These are phyloP conservation scores for Troides oblongomaculatus DNA, from an alignment of 2,888 invertebrate species.

Conservation along the genomic window DNA sequence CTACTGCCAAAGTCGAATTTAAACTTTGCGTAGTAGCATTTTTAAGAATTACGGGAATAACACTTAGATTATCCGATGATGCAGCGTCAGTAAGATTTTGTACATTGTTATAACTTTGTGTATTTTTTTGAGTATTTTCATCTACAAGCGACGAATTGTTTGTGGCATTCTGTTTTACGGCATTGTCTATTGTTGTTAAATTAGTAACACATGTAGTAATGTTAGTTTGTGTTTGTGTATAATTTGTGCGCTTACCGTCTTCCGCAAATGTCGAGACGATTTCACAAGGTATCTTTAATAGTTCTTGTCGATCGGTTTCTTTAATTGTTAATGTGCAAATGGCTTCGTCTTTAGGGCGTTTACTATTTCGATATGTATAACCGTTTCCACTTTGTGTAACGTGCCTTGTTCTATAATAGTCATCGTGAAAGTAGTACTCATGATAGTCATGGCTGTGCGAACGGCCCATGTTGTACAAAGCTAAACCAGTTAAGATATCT, in stretches of 20 bases:
- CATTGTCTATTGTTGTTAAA: conserved; percentile 41
- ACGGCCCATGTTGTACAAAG: conserved; percentile 68
- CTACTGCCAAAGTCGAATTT: background rate
- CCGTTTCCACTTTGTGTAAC: conserved; percentile 28
- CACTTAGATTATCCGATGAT: background rate
- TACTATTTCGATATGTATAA: conserved; percentile 35
- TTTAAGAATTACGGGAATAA: background rate
- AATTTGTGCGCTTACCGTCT: conserved; percentile 45
- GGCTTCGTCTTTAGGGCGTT: conserved; percentile 49
- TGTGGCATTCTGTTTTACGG: conserved; percentile 25
- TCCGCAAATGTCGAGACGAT: conserved; percentile 70
- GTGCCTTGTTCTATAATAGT: conserved; percentile 61
- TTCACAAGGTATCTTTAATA: conserved; percentile 67
- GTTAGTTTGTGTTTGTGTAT: conserved; percentile 41
- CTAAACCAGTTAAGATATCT: conserved; percentile 63
- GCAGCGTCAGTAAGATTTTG: background rate
- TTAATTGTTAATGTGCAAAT: conserved; percentile 58
- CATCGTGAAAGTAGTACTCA: conserved; percentile 64
- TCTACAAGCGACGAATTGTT: conserved; percentile 33
- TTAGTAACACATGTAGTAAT: conserved; percentile 56
- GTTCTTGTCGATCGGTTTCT: conserved; percentile 52
- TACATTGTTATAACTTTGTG: background rate
- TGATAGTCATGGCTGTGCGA: conserved; percentile 57
- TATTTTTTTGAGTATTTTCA: conserved; percentile 2
- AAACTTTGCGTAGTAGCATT: background rate